A percentile compares a stretch with the other conserved stretches of the same genome.
Conservation (phyloP, 2,888 invertebrate species). For the Drosophila suboccidentalis region DNA sequence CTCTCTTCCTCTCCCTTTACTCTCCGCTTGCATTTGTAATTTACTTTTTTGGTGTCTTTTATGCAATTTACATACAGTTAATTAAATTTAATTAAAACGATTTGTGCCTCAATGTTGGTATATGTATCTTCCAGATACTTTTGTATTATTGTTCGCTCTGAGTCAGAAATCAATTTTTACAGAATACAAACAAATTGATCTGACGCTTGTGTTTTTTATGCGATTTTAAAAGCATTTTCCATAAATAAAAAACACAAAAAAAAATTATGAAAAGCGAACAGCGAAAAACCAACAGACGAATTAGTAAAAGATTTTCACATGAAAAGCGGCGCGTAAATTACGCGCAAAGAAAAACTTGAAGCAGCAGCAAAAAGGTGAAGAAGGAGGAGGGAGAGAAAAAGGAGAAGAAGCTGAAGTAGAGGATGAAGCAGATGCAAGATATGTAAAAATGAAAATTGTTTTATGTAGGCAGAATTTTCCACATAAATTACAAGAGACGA, state of each 20-base stretch:
- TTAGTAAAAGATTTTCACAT: constrained; percentile 79
- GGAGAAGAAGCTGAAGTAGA: background rate
- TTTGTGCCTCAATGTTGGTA: constrained; percentile 27
- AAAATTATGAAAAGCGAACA: constrained; percentile 66
- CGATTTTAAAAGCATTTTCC: constrained; percentile 79
- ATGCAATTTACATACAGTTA: constrained; percentile 53
- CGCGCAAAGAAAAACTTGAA: constrained; percentile 54
- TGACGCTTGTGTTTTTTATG: constrained; percentile 62
- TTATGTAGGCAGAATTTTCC: constrained; percentile 74
- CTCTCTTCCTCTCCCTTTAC: background rate
- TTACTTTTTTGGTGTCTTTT: constrained; percentile 53
- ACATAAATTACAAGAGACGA: constrained; percentile 71
- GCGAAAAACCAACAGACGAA: constrained; percentile 66
- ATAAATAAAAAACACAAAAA: constrained; percentile 65
- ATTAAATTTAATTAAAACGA: constrained; percentile 67
- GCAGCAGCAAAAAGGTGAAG: background rate
- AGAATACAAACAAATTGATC: constrained; percentile 29
- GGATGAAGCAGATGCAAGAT: constrained; percentile 18
- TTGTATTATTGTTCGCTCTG: constrained; percentile 5
- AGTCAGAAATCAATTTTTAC: constrained; percentile 38
- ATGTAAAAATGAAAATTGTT: constrained; percentile 74
- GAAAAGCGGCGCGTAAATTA: constrained; percentile 77
- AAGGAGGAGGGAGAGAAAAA: background rate
- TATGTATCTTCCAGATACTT: constrained; percentile 25
- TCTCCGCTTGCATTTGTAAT: constrained; percentile 42